Base-by-base conservation (phyloP, 2,888 invertebrate species). In the Lacanobia oleracea region DNA sequence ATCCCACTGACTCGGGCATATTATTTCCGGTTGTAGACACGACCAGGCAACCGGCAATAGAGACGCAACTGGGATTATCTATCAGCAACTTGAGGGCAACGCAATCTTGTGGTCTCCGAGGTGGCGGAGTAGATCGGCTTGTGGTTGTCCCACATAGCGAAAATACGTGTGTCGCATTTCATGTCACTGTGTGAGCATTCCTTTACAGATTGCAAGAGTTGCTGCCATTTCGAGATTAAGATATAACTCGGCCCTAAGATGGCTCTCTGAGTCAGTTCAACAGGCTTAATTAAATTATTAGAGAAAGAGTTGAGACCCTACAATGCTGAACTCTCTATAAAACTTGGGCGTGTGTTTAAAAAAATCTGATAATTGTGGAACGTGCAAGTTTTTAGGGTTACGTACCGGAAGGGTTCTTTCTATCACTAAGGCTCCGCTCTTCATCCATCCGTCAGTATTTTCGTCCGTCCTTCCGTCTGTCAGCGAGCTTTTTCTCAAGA, bases 21-120 rank as follows among this genome's bases (percentile, higher is more conserved):
- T 81, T 57, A 81, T 76, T 61, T 76, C 56, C 69, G 45, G 33
- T 5, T 59, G 75, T 59, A 53, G 43, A 61, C 40, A n/a, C 8
- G 53, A 53, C 18, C 56, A 37, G 18, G 45, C 43, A 50, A 27
- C 54, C 12, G 60, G 33, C 53, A 53, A 27, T 59, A 7, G 60
- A 33, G 43, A 27, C 18, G 27, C 33, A 50, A 54, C 54, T n/a
- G 51, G 60, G 51, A 65, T 61, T 75, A 64, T 56, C 60, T 81
- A 76, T 48, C 64, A 51, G 56, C 45, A 56, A 64, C 54, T 67
- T 54, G 43, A 50, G 50, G 27, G 27, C 37, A 51, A 53, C 21
- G 62, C 54, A 67, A 59, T 51, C 43, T 45, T 37, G 75, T 50
- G 59, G 67, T 63, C 45, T 75, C 27, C 12, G 50, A 75, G 67